Base-by-base conservation (phyloP, 2,888 invertebrate genomes). In the Tenodera sinensis region DNA sequence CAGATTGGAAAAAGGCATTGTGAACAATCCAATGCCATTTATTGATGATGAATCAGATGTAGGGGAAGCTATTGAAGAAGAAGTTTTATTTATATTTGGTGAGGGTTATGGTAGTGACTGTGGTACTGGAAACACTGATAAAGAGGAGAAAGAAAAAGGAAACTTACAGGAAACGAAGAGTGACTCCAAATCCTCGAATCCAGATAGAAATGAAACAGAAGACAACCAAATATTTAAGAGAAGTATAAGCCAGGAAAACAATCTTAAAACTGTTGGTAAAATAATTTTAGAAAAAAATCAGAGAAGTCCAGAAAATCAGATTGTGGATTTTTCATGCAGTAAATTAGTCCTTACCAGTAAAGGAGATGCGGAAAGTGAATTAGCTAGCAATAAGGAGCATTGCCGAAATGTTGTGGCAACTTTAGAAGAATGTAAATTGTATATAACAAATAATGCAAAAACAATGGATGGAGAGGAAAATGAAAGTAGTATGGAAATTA, bases 11-110 rank as follows among this genome's bases (percentile, higher is more conserved):
- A 71, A 71, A 20, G 20, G 6, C 20, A 20, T 20, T 71, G 2
- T 3, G n/a, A 84, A 27, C 9, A 34, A 84, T 27, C 12, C 12
- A 42, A 34, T 84, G 28, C 8, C 28, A 12, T 8, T 84, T 25
- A 30, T 27, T 9, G 54, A 28, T 47, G 28, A 8, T 28, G 84
- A 84, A 27, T 14, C 27, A 28, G 83, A 88, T 28, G 92, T 96
- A 88, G 95, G 97, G 28, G 97, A 97, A 92, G 95, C 95, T 91
- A 96, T 97, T 89, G 96, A 96, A 92, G 98, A 97, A 93, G 95
- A 96, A 0, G 93, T 96, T 0, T 94, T 96, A 93, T 95, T 94
- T 93, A 94, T 97, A 92, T 95, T 94, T 91, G 97, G 97, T 0
- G 95, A 95, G 92, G 98, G 97, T 83, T 95, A 93, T 91, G 98